Conservation (phyloP, 2,797 vertebrate species). For the Muscicapa comitata region DNA sequence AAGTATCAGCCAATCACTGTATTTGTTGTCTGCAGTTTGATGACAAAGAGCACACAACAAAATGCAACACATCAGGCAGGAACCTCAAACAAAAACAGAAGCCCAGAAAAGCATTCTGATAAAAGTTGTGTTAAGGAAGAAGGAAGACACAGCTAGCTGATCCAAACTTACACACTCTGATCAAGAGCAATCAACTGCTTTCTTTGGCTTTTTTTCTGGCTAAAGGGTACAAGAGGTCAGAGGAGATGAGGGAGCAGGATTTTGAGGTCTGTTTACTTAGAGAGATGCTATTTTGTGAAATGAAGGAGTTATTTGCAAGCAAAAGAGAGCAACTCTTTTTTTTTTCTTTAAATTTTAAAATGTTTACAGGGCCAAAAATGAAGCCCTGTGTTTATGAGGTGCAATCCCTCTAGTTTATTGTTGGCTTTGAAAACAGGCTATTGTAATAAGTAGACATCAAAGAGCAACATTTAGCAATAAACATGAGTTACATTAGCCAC, state of each 20-base stretch:
- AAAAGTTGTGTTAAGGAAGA: neutral
- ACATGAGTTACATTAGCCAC: neutral
- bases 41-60: neutral
- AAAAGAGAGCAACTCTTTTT: neutral
- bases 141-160: neutral
- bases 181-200: neutral
- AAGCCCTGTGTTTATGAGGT: neutral
- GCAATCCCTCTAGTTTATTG: constrained; percentile 5
- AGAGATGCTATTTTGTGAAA: neutral
- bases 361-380: neutral
- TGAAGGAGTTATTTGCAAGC: neutral
- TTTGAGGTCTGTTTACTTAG: constrained; percentile 21
- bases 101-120: neutral
- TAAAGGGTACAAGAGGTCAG: neutral
- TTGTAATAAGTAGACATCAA: constrained; percentile 37
- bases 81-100: neutral
- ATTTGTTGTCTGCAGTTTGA: neutral
- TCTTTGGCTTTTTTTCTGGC: neutral
- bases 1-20: neutral
- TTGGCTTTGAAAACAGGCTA: neutral
- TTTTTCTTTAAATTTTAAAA: neutral
- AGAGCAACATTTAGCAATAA: constrained; percentile 38
- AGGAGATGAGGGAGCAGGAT: neutral
- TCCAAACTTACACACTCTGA: neutral
- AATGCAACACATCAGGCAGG: neutral